These are phyloP conservation scores for Whitmania pigra DNA, from an alignment of 1,140 invertebrate species.

Conservation along the genomic window DNA sequence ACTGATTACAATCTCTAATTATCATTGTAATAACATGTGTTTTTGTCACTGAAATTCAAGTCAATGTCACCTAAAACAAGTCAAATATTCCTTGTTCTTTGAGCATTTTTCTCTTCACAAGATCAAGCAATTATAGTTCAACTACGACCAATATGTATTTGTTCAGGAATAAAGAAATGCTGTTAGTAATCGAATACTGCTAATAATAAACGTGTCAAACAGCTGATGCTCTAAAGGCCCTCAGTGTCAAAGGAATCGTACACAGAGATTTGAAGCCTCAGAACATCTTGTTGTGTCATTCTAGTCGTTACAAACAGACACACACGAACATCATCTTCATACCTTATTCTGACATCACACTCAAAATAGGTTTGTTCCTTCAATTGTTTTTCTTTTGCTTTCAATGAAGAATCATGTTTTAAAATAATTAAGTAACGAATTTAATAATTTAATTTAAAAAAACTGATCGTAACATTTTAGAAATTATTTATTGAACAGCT, in stretches of 20 bases:
- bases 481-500: conserved; percentile 51
- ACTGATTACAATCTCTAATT: no score
- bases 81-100: no score
- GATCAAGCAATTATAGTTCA: no score
- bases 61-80: no score
- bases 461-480: no score
- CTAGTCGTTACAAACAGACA: conserved; percentile 42
- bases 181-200: not conserved
- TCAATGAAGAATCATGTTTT: not conserved
- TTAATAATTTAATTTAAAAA: not conserved
- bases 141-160: no score
- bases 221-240: conserved; percentile 90
- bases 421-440: not conserved
- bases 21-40: no score
- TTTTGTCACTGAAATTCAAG: no score
- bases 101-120: no score
- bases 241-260: conserved; percentile 91
- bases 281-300: conserved; percentile 80
- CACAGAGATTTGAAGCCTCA: conserved; percentile 97
- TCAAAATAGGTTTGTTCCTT: conserved; percentile 70
- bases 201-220: not conserved
- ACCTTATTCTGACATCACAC: conserved; percentile 59
- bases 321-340: conserved; percentile 19
- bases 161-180: not conserved
- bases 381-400: not conserved